Conservation (phyloP, 2,113 vertebrate species). For the Hippocampus barbouri region DNA sequence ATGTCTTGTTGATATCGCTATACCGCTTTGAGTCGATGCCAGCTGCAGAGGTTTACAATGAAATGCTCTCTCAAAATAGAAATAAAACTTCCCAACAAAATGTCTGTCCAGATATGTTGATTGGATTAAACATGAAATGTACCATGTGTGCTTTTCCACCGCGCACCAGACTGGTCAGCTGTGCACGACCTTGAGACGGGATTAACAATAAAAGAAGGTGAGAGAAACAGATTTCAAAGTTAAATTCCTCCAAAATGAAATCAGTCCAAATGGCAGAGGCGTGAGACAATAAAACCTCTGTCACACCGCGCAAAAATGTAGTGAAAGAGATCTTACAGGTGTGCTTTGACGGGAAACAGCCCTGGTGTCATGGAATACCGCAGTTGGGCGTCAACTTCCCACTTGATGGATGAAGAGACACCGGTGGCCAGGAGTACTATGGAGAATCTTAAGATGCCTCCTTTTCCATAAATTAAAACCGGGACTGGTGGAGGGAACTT, state of each 20-base stretch:
- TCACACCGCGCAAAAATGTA: conserved; percentile 26
- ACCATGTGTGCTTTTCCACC: neutral
- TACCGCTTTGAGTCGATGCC: conserved; percentile 41
- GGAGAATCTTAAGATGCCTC: conserved; percentile 43
- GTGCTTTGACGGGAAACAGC: conserved; percentile 65
- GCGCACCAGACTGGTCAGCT: conserved; percentile 3
- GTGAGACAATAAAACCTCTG: conserved; percentile 12
- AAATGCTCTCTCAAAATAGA: conserved; percentile 37
- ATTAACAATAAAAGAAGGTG: conserved; percentile 2
- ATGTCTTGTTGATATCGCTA: conserved; percentile 55
- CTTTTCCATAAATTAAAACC: conserved; percentile 69
- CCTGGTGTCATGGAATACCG: conserved; percentile 56
- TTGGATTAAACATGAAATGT: conserved; percentile 9
- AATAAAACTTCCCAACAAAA: conserved; percentile 13
- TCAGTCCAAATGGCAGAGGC: conserved; percentile 12
- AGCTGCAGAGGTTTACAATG: conserved; percentile 42
- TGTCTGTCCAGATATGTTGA: conserved; percentile 7
- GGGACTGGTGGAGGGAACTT: conserved; percentile 13
- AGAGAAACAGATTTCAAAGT: neutral
- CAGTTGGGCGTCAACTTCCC: conserved; percentile 53
- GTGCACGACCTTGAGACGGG: neutral
- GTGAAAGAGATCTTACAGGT: conserved; percentile 50
- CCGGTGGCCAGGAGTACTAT: conserved; percentile 50
- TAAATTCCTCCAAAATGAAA: conserved; percentile 2
- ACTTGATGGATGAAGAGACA: conserved; percentile 72